These are phyloP conservation scores for Percina caprodes DNA, from an alignment of 2,113 vertebrate genomes.

Conservation along the genomic window DNA sequence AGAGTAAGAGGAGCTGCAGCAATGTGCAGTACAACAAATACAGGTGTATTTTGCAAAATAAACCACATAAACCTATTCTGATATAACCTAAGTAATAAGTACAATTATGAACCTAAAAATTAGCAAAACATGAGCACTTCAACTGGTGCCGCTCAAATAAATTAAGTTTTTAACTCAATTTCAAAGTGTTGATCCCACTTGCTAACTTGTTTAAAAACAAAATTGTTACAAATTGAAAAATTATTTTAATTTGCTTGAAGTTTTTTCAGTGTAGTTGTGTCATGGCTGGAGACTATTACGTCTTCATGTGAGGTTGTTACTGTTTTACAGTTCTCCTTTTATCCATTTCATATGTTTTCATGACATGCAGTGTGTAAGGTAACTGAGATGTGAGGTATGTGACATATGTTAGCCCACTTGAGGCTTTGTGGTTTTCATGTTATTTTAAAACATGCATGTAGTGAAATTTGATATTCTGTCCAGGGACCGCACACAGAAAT, in stretches of 20 bases:
- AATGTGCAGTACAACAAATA: too few relatives aligned
- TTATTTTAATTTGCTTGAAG: background rate
- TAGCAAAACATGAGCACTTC: too few relatives aligned
- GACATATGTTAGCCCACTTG: conserved; percentile 19
- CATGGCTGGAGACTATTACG: background rate
- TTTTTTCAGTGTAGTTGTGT: background rate
- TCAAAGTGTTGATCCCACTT: background rate
- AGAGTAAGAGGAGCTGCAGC: too few relatives aligned
- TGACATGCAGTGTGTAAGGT: conserved; percentile 20
- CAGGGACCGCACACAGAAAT: conserved; percentile 33
- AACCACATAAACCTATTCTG: too few relatives aligned
- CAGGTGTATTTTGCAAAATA: too few relatives aligned
- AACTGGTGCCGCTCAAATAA: background rate
- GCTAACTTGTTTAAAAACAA: background rate
- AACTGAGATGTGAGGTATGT: conserved; percentile 33
- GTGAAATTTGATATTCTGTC: conserved; percentile 41
- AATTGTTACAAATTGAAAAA: background rate
- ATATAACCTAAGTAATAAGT: too few relatives aligned
- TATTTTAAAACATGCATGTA: conserved; percentile 36
- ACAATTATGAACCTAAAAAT: too few relatives aligned
- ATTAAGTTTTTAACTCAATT: background rate
- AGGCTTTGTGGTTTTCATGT: conserved; percentile 46
- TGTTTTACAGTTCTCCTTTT: conserved; percentile 17
- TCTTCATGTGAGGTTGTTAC: background rate
- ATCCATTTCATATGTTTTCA: conserved; percentile 28